These are phyloP conservation scores for Hesperophylax magnus DNA, from an alignment of 1,140 invertebrate genomes.

Conservation along the genomic window DNA sequence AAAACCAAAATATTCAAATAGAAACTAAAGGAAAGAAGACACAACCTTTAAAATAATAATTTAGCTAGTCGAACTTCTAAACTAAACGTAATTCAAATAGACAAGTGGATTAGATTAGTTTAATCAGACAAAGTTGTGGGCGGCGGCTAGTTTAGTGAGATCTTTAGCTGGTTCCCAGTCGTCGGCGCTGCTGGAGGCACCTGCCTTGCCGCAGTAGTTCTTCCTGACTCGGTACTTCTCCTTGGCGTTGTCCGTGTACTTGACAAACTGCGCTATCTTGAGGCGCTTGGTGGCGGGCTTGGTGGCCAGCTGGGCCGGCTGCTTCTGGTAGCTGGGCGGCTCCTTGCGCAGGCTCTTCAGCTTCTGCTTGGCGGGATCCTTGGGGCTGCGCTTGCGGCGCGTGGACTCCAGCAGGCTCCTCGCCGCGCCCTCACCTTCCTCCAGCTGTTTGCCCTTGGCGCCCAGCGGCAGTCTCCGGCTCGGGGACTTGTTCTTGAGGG, in stretches of 20 bases:
- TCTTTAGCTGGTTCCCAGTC: constrained; percentile 19
- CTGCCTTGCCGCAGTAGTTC: not conserved
- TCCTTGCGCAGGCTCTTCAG: constrained; percentile 38
- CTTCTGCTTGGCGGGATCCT: constrained; percentile 29
- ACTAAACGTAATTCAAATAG: not conserved
- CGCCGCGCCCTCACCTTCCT: constrained; percentile 22
- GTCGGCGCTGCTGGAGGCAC: constrained; percentile 1
- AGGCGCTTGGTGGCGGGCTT: constrained; percentile 48
- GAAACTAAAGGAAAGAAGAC: not conserved
- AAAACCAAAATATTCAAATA: constrained; percentile 8
- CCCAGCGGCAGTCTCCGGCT: constrained; percentile 37
- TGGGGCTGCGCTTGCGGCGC: constrained; percentile 7
- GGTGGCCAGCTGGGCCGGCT: constrained; percentile 40
- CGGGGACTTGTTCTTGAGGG: constrained; percentile 40
- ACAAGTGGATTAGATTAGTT: constrained; percentile 12
- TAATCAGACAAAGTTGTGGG: constrained; percentile 27
- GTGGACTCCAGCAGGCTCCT: constrained; percentile 50
- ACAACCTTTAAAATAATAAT: constrained; percentile 7
- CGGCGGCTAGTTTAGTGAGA: constrained; percentile 7
- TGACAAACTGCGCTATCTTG: constrained; percentile 53
- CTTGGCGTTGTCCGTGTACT: constrained; percentile 52
- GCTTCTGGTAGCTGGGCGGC: constrained; percentile 50
- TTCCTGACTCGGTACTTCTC: constrained; percentile 53
- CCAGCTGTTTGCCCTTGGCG: constrained; percentile 45
- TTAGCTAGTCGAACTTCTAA: not conserved